These are phyloP conservation scores for Trachelus troglodyta DNA, from an alignment of 2,888 invertebrate species.

Conservation along the genomic window DNA sequence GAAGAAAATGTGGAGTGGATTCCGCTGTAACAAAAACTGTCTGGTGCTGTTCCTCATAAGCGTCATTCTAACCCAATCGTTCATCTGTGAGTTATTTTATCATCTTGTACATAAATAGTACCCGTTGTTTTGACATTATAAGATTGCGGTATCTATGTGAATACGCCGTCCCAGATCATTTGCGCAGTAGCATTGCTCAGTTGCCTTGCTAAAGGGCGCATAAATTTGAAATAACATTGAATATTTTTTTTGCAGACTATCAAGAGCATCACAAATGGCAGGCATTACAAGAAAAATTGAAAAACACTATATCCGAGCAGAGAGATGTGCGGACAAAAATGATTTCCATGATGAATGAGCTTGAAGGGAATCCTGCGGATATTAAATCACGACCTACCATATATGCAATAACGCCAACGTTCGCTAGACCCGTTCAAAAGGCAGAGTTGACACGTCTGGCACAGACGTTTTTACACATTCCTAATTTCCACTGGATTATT, in stretches of 20 bases:
- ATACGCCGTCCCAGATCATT: not conserved
- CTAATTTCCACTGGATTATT: slow-evolving; percentile 93
- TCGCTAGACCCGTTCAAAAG: slow-evolving; percentile 88
- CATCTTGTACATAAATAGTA: not conserved
- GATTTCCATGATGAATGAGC: slow-evolving; percentile 9
- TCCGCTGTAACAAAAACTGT: slow-evolving; percentile 36
- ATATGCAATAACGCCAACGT: slow-evolving; percentile 94
- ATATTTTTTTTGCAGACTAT: slow-evolving; percentile 29
- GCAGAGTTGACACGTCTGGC: slow-evolving; percentile 93
- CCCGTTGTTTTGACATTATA: not conserved
- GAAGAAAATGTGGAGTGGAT: slow-evolving; percentile 44
- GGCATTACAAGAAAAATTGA: slow-evolving; percentile 20
- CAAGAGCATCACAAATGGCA: slow-evolving; percentile 33
- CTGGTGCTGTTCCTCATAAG: slow-evolving; percentile 38
- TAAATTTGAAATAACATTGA: not conserved
- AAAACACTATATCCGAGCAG: slow-evolving; percentile 18
- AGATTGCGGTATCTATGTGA: not conserved
- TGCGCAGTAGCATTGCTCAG: not conserved
- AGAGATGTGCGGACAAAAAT: not conserved
- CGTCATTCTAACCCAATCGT: slow-evolving; percentile 37
- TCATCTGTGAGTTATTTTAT: slow-evolving; percentile 41
- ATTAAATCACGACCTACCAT: slow-evolving; percentile 73
- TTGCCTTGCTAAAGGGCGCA: not conserved
- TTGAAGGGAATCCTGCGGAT: slow-evolving; percentile 19
- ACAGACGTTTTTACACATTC: slow-evolving; percentile 86